phyloP scores from a whole-genome alignment of 1,140 invertebrate genomes.

The Thrips palmi region DNA sequence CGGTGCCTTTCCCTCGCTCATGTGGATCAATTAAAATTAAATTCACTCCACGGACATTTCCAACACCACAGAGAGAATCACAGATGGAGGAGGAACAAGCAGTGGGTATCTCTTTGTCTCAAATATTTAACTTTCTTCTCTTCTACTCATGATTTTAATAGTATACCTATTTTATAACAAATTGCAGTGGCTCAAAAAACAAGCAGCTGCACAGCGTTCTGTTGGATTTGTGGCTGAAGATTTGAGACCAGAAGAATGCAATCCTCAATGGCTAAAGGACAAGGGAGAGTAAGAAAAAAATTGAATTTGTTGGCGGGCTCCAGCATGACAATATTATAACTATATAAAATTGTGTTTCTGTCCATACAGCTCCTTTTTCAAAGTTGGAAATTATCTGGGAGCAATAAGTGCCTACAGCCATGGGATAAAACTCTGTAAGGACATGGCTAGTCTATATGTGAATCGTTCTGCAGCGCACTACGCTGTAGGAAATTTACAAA shows the following conservation, averaged over 20 bases:
- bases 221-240: conserved; percentile 56
- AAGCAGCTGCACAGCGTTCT: conserved; percentile 48
- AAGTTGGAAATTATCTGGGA: conserved; percentile 50
- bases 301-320: background rate
- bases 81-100: conserved; percentile 49
- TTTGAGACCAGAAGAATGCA: conserved; percentile 59
- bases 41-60: conserved; percentile 60
- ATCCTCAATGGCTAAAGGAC: conserved; percentile 61
- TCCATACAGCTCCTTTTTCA: conserved; percentile 44
- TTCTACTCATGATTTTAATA: conserved; percentile 1
- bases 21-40: conserved; percentile 37
- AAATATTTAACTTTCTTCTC: conserved; percentile 7
- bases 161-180: conserved; percentile 8
- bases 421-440: conserved; percentile 52
- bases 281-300: conserved; percentile 52
- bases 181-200: conserved; percentile 54
- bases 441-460: conserved; percentile 51
- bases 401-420: conserved; percentile 65
- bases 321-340: conserved; percentile 1
- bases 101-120: conserved; percentile 20
- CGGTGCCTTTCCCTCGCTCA: conserved; percentile 36
- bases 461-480: conserved; percentile 61
- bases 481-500: conserved; percentile 48
- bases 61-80: conserved; percentile 67
- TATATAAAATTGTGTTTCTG: conserved; percentile 4